Conservation (phyloP, 2,888 invertebrate genomes). For the Mongoloraphidia duomilia region DNA sequence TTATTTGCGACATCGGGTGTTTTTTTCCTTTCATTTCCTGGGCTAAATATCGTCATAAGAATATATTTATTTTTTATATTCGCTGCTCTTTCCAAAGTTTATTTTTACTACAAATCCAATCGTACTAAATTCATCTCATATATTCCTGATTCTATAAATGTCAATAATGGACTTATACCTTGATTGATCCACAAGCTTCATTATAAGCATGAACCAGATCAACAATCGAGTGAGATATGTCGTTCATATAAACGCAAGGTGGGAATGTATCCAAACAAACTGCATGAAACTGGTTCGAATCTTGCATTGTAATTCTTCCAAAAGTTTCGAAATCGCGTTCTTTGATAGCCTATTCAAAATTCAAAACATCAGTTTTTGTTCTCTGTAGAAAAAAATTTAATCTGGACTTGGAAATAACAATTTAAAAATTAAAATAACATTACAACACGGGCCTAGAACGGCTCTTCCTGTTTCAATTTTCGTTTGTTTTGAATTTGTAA, state of each 20-base stretch:
- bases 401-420: no score
- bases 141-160: neutral
- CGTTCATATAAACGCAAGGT: constrained; percentile 85
- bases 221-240: constrained; percentile 67
- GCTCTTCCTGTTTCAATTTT: no score
- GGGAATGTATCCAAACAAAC: constrained; percentile 87
- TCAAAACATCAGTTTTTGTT: constrained; percentile 9
- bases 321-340: constrained; percentile 65
- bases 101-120: neutral
- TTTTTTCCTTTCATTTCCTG: no score
- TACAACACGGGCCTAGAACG: no score
- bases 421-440: no score
- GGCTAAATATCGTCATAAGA: no score
- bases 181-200: constrained; percentile 41
- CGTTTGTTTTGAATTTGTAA: no score
- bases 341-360: constrained; percentile 34
- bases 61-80: no score
- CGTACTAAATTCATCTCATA: neutral
- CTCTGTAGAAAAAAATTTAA: no score
- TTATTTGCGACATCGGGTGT: no score
- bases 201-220: constrained; percentile 77
- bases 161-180: constrained; percentile 30
- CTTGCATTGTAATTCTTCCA: constrained; percentile 91
- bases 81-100: no score
- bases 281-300: constrained; percentile 96